Percentiles rank a stretch among this genome's conserved stretches.
These are phyloP conservation scores for Aradus depressus DNA, from an alignment of 2,888 invertebrate genomes.

Conservation along the genomic window DNA sequence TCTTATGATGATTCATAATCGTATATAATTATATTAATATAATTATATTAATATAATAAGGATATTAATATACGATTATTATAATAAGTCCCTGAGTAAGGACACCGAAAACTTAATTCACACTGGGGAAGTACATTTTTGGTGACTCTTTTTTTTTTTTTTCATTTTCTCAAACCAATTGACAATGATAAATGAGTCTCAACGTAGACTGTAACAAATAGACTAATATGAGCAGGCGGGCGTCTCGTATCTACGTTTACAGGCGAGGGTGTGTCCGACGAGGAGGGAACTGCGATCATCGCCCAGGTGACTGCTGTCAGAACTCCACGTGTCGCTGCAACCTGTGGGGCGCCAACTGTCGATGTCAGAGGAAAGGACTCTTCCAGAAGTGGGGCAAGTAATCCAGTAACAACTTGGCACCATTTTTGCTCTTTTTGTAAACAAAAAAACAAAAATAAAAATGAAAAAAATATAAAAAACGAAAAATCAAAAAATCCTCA, in stretches of 20 bases:
- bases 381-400: slow-evolving; percentile 60
- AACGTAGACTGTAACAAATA: too few species aligned
- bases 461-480: slow-evolving; percentile 6
- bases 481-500: not conserved
- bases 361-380: slow-evolving; percentile 76
- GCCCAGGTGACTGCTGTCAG: slow-evolving; percentile 75
- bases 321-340: slow-evolving; percentile 79
- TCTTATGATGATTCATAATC: too few species aligned
- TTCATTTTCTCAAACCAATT: too few species aligned
- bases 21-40: too few species aligned
- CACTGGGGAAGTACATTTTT: too few species aligned
- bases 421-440: not conserved
- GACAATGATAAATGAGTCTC: too few species aligned
- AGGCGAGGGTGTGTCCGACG: slow-evolving; percentile 53
- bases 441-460: slow-evolving; percentile 6
- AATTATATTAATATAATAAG: too few species aligned
- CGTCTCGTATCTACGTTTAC: slow-evolving; percentile 29
- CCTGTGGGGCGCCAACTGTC: slow-evolving; percentile 79
- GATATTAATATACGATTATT: too few species aligned
- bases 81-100: too few species aligned
- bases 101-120: too few species aligned
- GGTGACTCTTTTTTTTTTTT: too few species aligned
- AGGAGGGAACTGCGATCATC: slow-evolving; percentile 73
- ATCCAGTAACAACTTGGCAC: slow-evolving; percentile 1
- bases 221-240: slow-evolving; percentile 25